Evolutionary conservation across 2,797 vertebrate genomes (phyloP), one percentile per base, ranked within the genome.

Genomic region (Enteromius treurensis): DNA sequence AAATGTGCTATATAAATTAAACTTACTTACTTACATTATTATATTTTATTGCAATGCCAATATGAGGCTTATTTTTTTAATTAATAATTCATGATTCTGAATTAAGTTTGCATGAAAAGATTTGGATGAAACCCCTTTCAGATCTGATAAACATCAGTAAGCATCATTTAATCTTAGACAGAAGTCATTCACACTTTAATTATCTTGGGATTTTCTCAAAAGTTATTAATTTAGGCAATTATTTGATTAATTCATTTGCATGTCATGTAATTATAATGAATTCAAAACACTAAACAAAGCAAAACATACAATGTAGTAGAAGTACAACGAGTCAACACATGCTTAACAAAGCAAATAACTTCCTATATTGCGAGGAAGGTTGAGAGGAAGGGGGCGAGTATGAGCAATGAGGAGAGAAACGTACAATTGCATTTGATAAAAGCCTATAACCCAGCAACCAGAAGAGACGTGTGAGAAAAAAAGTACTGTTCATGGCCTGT

Each of bases 401-500:
- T 76, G 34, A 76, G 32, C 73, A 58, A 58, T 10, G 51, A 58
- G 51, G 21, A 26, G 7, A 10, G 34, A 76, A 21, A 76, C 5
- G 0, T 64, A 26, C 29, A 53, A 53, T 53, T 0, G 7, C 53
- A 60, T 76, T 42, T 76, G 53, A 40, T 76, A 76, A 58, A 76
- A 79, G 49, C 64, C 64, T 17, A 62, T 62, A 60, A 73, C 17
- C 40, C 68, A 49, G 40, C 42, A 75, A 64, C 70, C 70, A 65
- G 21, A 14, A 29, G 29, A 65, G 69, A 75, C 23, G 29, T 51
- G 55, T 40, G n/a, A 34, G 47, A 69, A 73, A 51, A 37, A 62
- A 47, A 62, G 29, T 64, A 37, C 80, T 64, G 45, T 81, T 81
- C 80, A 81, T 21, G 80, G 70, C 21, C 70, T 75, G 80, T 75